Evolutionary conservation across 2,797 vertebrate species (phyloP).

Genomic region (Squalus acanthias): DNA sequence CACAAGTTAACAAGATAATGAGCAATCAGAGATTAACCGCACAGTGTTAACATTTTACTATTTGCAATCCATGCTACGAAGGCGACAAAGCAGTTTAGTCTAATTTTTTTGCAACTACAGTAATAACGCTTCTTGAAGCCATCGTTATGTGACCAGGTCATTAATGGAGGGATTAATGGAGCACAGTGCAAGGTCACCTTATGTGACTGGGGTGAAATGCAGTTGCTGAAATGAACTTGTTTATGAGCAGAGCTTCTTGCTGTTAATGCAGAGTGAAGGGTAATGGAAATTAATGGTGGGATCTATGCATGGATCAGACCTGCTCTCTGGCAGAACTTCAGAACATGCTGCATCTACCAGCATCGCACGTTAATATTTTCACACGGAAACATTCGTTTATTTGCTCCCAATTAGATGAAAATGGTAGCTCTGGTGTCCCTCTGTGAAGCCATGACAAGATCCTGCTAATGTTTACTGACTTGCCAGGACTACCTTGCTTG

Average conservation of each 20-base stretch:
- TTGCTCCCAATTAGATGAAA: background rate
- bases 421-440: background rate
- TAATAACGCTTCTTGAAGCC: background rate
- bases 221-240: background rate
- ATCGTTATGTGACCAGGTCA: background rate
- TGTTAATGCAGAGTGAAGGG: background rate
- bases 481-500: background rate
- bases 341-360: background rate
- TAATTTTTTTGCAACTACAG: background rate
- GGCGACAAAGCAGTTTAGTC: background rate
- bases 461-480: background rate
- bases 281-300: background rate
- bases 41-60: background rate
- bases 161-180: conserved; percentile 33
- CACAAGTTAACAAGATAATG: background rate
- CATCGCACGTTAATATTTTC: background rate
- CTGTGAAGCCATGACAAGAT: background rate
- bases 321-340: background rate
- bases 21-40: background rate
- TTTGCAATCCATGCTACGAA: background rate
- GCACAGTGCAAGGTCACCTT: conserved; percentile 1
- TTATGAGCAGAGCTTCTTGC: conserved; percentile 3
- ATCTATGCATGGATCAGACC: background rate
- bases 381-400: background rate
- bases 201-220: conserved; percentile 10